Evolutionary conservation across 2,113 vertebrate genomes (phyloP), one percentile per base, ranked within the genome.

Genomic region (Corvus hawaiiensis): DNA sequence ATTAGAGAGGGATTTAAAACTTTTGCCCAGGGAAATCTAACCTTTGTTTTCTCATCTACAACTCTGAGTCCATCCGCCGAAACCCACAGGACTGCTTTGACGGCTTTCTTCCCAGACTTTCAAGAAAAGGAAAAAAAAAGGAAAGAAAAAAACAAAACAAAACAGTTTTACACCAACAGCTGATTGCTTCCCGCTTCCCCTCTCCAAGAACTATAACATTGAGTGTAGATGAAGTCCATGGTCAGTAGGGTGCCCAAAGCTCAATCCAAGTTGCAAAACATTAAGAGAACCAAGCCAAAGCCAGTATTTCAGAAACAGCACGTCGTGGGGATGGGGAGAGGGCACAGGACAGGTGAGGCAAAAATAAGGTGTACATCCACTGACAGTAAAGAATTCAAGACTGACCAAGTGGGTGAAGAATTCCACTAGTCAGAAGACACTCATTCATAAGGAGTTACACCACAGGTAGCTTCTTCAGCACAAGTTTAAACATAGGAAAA

Each of bases 1-100:
- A 80, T 30, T 32, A 77, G 0, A 81, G 13, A 63, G 68, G 63
- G 18, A 86, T 67, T 86, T 46, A 62, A 48, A 77, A 91, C 16
- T 63, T 83, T 90, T 59, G 35, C 59, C 48, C 64, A 67, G 32
- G 52, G 79, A 94, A 93, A 55, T 88, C 97, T 98, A 98, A 99
- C 99, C 99, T 99, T 99, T 77, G 99, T 99, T 98, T 99, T 99
- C 97, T 99, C 99, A 92, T 99, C 99, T 85, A 99, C 99, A 33
- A 99, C 99, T 78, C 99, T 97, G 79, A 99, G 99, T 95, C 99
- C 99, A 86, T 99, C 99, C 35, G 99, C 99, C 3, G 99, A 99
- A 77, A 99, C 99, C 99, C 99, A 99, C 73, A 99, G 96, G 95
- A 99, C 99, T 8, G 99, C 99, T 72, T 99, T 99, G 90, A 99